A percentile compares a stretch with the other conserved stretches of the same genome.
These are phyloP conservation scores for Eubucco bourcierii DNA, from an alignment of 2,113 vertebrate genomes.

Conservation along the genomic window DNA sequence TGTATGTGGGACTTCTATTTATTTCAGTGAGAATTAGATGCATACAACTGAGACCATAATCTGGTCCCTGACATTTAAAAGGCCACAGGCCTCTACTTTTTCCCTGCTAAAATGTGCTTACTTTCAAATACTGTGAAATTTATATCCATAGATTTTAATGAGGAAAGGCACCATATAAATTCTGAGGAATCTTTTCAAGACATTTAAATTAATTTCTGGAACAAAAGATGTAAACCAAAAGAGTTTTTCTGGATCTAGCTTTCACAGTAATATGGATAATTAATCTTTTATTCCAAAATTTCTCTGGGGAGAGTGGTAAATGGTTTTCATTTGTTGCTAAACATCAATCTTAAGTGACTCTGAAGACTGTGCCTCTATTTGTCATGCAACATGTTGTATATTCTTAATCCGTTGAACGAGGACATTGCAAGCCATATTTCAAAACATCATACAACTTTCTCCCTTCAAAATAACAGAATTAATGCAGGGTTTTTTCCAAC, in stretches of 20 bases:
- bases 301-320: conserved; percentile 44
- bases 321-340: conserved; percentile 61
- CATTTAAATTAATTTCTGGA: conserved; percentile 64
- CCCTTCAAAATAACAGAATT: not conserved
- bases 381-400: conserved; percentile 41
- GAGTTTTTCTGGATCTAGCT: conserved; percentile 53
- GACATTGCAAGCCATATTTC: not conserved
- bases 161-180: conserved; percentile 56
- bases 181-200: conserved; percentile 49
- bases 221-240: conserved; percentile 47
- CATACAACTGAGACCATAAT: conserved; percentile 2
- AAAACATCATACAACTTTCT: not conserved
- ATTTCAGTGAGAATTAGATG: conserved; percentile 6
- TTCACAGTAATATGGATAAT: conserved; percentile 64
- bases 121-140: conserved; percentile 38
- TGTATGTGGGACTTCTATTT: not conserved
- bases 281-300: conserved; percentile 61
- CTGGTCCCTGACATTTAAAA: conserved; percentile 25
- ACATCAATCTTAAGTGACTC: conserved; percentile 51
- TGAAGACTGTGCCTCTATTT: conserved; percentile 25
- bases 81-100: conserved; percentile 17
- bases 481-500: not conserved
- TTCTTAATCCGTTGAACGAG: conserved; percentile 8
- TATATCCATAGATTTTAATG: conserved; percentile 42
- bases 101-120: conserved; percentile 30